Evolutionary conservation across 2,797 vertebrate genomes (phyloP), one percentile per base, ranked within the genome.

Genomic region (Enteromius treurensis): DNA sequence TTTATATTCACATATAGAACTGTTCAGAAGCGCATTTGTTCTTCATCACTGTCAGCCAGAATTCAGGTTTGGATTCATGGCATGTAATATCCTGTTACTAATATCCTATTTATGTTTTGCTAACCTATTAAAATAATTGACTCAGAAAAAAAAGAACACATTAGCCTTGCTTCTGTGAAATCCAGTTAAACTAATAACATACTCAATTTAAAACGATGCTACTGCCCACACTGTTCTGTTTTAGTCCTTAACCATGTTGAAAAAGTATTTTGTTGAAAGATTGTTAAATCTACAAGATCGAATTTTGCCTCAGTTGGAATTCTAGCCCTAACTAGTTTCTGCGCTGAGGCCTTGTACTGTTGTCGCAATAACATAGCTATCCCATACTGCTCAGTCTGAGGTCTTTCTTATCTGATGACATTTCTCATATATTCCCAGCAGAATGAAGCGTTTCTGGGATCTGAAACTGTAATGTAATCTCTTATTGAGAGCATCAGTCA

Each of bases 381-480:
- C n/a, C 81, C 34, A 82, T 76, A 84, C 49, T 40, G 65, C 77
- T 17, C 26, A 2, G 21, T 84, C 4, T 82, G 76, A 58, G 65
- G 49, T 83, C 19, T 78, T 55, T 60, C 62, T 53, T 37, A 83
- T 84, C 71, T 80, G 60, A 83, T 82, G 53, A 77, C 71, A 68
- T 49, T 73, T 68, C 5, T 3, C 17, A 26, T 19, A 64, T 80
- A 71, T 83, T 77, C 49, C 51, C 74, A 73, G 74, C 14, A 87
- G 82, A 83, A 62, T 42, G 32, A 49, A 70, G 7, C 8, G 23
- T 68, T 29, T 74, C 67, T 85, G 34, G 62, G 60, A 84, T 79
- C 37, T 79, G 55, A 80, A 34, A 17, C 34, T 34, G 79, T 77
- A 85, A 73, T 51, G 49, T n/a, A 55, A 82, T 71, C 21, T 62